Evolutionary conservation across 2,888 invertebrate genomes (phyloP).

Genomic region (Aelia acuminata): DNA sequence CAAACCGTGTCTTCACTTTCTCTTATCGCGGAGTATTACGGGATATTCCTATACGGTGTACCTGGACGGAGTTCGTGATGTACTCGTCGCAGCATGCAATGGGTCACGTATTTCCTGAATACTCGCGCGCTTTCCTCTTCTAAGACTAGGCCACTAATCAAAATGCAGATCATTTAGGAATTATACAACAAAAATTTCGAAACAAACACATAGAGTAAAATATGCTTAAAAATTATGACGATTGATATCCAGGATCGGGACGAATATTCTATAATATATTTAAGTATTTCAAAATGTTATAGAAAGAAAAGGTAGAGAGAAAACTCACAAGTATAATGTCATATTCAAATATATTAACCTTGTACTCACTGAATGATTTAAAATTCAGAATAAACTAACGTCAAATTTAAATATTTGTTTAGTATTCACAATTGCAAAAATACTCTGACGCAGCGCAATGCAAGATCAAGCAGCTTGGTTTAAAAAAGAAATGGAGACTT

Average conservation of each 20-base stretch:
- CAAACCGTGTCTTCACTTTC: constrained; percentile 17
- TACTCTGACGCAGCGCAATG: not conserved
- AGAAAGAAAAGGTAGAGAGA: no score
- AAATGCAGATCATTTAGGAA: not conserved
- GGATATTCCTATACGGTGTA: not conserved
- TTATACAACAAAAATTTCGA: not conserved
- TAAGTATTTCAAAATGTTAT: no score
- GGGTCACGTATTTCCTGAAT: not conserved
- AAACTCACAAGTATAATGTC: not conserved
- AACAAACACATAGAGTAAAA: no score
- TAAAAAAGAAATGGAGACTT: no score
- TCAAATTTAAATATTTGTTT: constrained; percentile 2
- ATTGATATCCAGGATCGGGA: no score
- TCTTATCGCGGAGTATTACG: not conserved
- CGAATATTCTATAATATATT: no score
- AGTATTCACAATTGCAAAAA: not conserved
- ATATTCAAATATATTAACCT: not conserved
- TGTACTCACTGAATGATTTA: not conserved
- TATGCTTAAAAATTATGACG: no score
- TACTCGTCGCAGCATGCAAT: no score
- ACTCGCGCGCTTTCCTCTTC: not conserved
- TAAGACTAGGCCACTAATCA: not conserved
- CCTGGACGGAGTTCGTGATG: not conserved
- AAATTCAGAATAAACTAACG: not conserved
- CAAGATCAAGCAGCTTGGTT: no score